These are phyloP conservation scores for Vulpes vulpes DNA, from an alignment of 2,113 vertebrate genomes.

Conservation along the genomic window DNA sequence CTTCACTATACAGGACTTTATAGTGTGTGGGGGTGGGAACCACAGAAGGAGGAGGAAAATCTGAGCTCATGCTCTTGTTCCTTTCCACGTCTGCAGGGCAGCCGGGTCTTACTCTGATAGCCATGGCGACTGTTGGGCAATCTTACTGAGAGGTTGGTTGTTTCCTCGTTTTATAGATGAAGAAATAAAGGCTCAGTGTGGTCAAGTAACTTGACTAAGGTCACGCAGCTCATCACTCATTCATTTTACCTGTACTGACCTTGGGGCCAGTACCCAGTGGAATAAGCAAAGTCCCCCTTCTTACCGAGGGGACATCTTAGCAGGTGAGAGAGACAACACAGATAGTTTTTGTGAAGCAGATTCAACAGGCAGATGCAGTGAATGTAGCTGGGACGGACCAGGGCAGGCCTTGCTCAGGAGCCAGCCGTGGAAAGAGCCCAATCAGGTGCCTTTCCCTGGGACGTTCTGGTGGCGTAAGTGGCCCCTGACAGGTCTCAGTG, in stretches of 20 bases:
- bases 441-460: neutral
- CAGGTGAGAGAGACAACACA: neutral
- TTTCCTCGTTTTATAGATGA: neutral
- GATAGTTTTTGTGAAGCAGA: neutral
- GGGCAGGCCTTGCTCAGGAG: neutral
- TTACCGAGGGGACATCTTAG: no score
- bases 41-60: neutral
- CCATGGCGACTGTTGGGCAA: neutral
- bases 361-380: neutral
- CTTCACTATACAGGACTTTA: accelerated
- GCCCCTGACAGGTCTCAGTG: accelerated
- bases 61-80: neutral
- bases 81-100: no score
- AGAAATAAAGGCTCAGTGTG: neutral
- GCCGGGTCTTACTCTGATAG: neutral
- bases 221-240: neutral
- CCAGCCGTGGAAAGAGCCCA: accelerated
- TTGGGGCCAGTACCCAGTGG: no score
- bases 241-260: no score
- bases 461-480: accelerated
- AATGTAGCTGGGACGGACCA: neutral
- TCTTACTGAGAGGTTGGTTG: neutral
- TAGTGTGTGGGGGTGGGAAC: no score
- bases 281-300: no score
- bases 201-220: neutral